Evolutionary conservation across 2,797 vertebrate genomes (phyloP), one percentile per base, ranked within the genome.

Genomic region (Myripristis jacobus): DNA sequence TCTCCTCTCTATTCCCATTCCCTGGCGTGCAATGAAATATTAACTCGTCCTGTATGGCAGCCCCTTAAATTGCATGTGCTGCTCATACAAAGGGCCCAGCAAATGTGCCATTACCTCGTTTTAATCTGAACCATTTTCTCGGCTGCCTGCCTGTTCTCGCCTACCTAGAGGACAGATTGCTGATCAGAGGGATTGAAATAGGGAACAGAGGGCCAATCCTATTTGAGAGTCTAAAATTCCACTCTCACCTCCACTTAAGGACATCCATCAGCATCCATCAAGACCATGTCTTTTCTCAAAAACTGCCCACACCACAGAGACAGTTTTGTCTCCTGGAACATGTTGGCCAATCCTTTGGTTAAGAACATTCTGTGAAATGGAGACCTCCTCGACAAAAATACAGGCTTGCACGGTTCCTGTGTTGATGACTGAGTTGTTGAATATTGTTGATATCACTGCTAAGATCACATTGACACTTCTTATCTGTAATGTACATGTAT

Each of bases 51-150:
- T 88, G 82, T 91, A 87, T 82, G 80, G 84, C 87, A 78, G 84
- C 74, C 60, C 70, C 76, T 84, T 92, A 91, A 92, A 93, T 91
- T 93, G 84, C 89, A 91, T 87, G 87, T 61, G 12, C 75, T 55
- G 73, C 80, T 88, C 71, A 70, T 87, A 92, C 89, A 93, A 93
- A 90, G 87, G 84, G 63, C 81, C 87, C 46, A 70, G 89, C 79
- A 91, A 90, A 92, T 89, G 89, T 92, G 87, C 90, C 88, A 93
- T 94, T 93, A 92, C 92, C 88, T 92, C 86, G 58, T 91, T 92
- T 92, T 92, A 92, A 93, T 93, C 90, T 84, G 70, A 82, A 78
- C 84, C 87, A 90, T 89, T 92, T 92, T 84, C 86, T 70, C 53
- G 16, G 75, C 81, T 77, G 84, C 82, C 78, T 78, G 75, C 71